phyloP scores from a whole-genome alignment of 2,113 vertebrate genomes.

The Scophthalmus maximus region DNA sequence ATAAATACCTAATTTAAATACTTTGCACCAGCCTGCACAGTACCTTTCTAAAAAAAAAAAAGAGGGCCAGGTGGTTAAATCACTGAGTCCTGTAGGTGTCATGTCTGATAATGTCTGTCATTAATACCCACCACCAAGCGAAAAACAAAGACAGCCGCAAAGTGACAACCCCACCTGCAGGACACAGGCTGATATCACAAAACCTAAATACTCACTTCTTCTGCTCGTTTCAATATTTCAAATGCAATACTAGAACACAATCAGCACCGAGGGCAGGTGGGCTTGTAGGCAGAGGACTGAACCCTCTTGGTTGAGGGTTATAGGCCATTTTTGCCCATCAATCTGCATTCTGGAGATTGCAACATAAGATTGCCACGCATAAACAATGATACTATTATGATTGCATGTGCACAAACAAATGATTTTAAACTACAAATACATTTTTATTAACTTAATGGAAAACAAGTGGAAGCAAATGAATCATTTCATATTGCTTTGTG shows the following conservation, averaged over 20 bases:
- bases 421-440: neutral
- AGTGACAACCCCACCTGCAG: slow-evolving; percentile 14
- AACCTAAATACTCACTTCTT: neutral
- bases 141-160: neutral
- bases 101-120: slow-evolving; percentile 71
- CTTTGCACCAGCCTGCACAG: neutral
- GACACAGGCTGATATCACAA: neutral
- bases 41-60: slow-evolving; percentile 71
- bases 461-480: neutral
- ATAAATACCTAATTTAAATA: slow-evolving; percentile 18
- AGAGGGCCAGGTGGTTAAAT: slow-evolving; percentile 73
- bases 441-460: neutral
- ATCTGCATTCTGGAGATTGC: neutral
- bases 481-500: neutral
- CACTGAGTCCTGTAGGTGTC: slow-evolving; percentile 70
- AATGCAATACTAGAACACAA: neutral
- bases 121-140: slow-evolving; percentile 50
- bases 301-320: neutral
- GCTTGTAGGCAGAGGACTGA: neutral
- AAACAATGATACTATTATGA: neutral
- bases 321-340: neutral
- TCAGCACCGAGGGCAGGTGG: neutral
- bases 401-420: neutral
- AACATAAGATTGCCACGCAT: neutral
- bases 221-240: neutral